A percentile compares a stretch with the other conserved stretches of the same genome.
Evolutionary conservation across 2,797 vertebrate genomes (phyloP).

Genomic region (Ptychadena robeensis): DNA sequence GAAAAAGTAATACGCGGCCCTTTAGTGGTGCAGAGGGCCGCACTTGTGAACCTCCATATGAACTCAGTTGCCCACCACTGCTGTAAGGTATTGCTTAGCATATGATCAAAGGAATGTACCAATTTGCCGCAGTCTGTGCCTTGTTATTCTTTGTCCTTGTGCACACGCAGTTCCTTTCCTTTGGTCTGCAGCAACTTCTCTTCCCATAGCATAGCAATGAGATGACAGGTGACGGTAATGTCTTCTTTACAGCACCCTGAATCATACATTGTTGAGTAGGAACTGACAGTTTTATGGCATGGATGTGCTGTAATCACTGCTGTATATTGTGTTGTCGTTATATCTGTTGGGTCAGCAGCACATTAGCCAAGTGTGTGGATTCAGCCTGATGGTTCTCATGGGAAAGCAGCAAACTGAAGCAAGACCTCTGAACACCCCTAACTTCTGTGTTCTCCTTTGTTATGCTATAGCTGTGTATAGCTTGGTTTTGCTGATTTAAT

Average conservation of each 20-base stretch:
- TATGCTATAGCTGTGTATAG: not conserved
- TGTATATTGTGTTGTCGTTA: slow-evolving; percentile 6
- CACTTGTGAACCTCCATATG: too few species aligned
- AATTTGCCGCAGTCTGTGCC: not conserved
- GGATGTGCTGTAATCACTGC: slow-evolving; percentile 9
- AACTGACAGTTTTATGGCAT: slow-evolving; percentile 44
- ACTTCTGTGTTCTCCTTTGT: not conserved
- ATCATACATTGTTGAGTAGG: slow-evolving; percentile 33
- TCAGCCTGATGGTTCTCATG: not conserved
- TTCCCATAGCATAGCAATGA: not conserved
- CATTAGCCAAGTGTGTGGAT: slow-evolving; percentile 25
- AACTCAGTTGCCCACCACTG: too few species aligned
- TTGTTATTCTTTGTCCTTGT: not conserved
- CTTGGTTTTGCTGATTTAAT: too few species aligned
- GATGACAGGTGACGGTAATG: slow-evolving; percentile 19
- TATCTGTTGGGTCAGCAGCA: slow-evolving; percentile 35
- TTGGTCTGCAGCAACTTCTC: not conserved
- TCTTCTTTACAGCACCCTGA: slow-evolving; percentile 43
- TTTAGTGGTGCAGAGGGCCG: too few species aligned
- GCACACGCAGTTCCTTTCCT: not conserved
- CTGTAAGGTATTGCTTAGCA: too few species aligned
- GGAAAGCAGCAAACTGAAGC: not conserved
- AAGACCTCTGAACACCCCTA: not conserved
- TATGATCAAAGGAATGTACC: too few species aligned
- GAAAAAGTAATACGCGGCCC: too few species aligned